Conservation (phyloP, 2,797 vertebrate genomes). For the Danio aesculapii region DNA sequence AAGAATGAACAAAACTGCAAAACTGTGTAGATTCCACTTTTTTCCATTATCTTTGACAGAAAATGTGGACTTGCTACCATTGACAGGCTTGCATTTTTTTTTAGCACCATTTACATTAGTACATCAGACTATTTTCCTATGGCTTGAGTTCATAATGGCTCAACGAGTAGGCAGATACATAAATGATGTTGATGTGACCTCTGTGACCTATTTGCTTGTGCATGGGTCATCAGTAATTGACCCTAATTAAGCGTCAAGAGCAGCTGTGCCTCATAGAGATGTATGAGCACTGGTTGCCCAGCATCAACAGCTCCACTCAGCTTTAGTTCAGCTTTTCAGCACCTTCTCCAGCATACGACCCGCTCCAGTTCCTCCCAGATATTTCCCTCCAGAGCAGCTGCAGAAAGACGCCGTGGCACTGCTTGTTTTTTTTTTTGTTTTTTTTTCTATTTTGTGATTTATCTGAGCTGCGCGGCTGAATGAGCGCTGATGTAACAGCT, state of each 20-base stretch:
- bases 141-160: not conserved
- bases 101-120: not conserved
- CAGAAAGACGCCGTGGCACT: constrained; percentile 48
- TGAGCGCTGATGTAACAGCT: constrained; percentile 51
- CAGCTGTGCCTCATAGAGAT: constrained; percentile 50
- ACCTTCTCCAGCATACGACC: constrained; percentile 28
- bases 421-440: too few species aligned
- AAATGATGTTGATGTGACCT: constrained; percentile 36
- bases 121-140: not conserved
- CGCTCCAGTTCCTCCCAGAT: constrained; percentile 61
- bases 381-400: constrained; percentile 62
- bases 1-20: too few species aligned
- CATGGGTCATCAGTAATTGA: constrained; percentile 47
- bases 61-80: not conserved
- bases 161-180: constrained; percentile 29
- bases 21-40: too few species aligned
- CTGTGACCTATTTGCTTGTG: not conserved
- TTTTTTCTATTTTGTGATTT: constrained; percentile 51
- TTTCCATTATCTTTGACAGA: too few species aligned
- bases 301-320: constrained; percentile 59
- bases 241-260: constrained; percentile 46
- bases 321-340: constrained; percentile 53
- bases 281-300: constrained; percentile 33
- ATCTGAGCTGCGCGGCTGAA: constrained; percentile 49
- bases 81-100: not conserved